Evolutionary conservation across 2,797 vertebrate species (phyloP).

Genomic region (Sebastes miniatus): DNA sequence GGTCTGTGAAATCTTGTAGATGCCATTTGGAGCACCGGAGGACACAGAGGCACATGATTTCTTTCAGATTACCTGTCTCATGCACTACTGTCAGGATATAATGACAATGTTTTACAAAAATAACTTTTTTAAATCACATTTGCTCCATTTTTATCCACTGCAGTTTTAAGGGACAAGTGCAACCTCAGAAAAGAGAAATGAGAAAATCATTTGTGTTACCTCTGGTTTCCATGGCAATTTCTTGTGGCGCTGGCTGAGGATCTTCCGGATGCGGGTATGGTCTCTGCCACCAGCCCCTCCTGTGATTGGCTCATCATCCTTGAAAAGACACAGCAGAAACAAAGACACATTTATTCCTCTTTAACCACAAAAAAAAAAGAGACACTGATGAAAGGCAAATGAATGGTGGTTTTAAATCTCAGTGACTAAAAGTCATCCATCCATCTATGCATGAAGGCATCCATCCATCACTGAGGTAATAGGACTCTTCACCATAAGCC

Average conservation of each 20-base stretch:
- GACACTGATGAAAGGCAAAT: not conserved
- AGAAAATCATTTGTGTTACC: constrained; percentile 58
- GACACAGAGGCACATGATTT: no score
- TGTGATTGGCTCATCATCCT: constrained; percentile 80
- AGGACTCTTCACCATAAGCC: not conserved
- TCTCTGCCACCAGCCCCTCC: constrained; percentile 64
- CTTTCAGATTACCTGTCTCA: no score
- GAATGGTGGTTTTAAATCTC: not conserved
- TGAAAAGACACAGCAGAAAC: constrained; percentile 25
- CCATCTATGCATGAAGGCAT: not conserved
- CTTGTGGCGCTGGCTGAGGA: constrained; percentile 78
- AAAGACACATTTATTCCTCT: constrained; percentile 2
- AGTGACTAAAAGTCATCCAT: not conserved
- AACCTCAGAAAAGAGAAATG: not conserved
- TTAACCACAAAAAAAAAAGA: not conserved
- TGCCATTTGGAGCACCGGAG: no score
- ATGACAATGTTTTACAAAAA: no score
- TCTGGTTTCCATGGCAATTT: constrained; percentile 85
- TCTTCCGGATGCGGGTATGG: constrained; percentile 72
- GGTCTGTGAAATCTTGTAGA: no score
- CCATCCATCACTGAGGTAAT: not conserved
- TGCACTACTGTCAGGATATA: no score
- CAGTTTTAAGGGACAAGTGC: not conserved
- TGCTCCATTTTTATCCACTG: no score
- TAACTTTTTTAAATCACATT: no score